Evolutionary conservation across 2,888 invertebrate genomes (phyloP), one percentile per base, ranked within the genome.

Genomic region (Patella depressa): DNA sequence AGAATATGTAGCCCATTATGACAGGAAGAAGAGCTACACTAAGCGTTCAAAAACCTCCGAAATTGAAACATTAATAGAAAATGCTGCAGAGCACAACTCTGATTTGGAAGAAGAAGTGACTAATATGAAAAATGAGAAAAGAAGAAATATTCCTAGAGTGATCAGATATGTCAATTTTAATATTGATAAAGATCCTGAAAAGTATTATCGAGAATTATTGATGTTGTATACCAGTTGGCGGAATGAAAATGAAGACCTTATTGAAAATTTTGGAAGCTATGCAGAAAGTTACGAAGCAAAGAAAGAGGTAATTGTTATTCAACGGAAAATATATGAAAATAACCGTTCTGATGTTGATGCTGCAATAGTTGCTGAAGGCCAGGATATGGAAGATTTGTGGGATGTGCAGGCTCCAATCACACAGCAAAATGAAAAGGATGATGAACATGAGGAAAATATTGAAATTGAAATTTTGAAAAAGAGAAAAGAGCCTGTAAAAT

Each of bases 181-280:
- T 70, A 72, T 75, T 55, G 70, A 81, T 29, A 65, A 65, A 55
- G 87, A 89, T 70, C 53, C 79, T 19, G 78, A 84, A 19, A 83
- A 89, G 53, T 86, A 82, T 75, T n/a, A n/a, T 72, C 79, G 89
- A 71, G 85, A 88, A 70, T 78, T 84, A 14, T 59, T 88, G 0
- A 86, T 89, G 87, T 80, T 90, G 4, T 90, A 80, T 77, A 19
- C n/a, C n/a, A n/a, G n/a, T n/a, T 90, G 89, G 89, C 76, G 88
- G 73, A 72, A 88, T 75, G 88, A 89, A 81, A 45, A 84, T 53
- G 53, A 59, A 15, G 80, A 78, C 7, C 72, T 82, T 17, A 65
- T 65, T 14, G 59, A n/a, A 15, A 59, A 59, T 59, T n/a, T n/a
- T 59, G n/a, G 15, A n/a, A n/a, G 17, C n/a, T 59, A 59, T 65